These are phyloP conservation scores for Brachyalestes nurse DNA, from an alignment of 2,797 vertebrate species.

Conservation along the genomic window DNA sequence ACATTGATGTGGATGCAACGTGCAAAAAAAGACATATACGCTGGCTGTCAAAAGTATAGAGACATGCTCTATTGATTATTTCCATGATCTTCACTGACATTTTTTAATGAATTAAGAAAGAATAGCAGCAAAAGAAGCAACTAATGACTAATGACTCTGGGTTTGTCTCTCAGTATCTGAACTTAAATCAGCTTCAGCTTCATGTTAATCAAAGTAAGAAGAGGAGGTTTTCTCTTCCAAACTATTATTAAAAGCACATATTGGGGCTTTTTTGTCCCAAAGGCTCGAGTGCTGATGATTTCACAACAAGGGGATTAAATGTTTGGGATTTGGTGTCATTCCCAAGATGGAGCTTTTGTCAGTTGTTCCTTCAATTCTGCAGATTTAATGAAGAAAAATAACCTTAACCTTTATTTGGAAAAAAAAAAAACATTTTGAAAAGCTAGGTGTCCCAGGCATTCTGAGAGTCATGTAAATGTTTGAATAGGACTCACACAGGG, in stretches of 20 bases:
- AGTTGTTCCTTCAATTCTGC: background rate
- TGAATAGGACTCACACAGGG: background rate
- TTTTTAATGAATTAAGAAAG: background rate
- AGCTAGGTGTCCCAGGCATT: background rate
- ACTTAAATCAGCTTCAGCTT: background rate
- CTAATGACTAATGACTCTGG: background rate
- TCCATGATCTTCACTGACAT: too few relatives aligned
- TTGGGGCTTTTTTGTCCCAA: background rate
- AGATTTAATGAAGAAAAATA: background rate
- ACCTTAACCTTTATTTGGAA: too few relatives aligned
- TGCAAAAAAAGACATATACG: too few relatives aligned
- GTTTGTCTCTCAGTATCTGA: background rate
- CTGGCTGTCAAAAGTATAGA: background rate
- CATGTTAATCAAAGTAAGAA: background rate
- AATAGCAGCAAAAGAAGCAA: background rate
- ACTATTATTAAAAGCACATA: background rate
- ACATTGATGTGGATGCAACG: slow-evolving; percentile 6
- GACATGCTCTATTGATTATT: background rate
- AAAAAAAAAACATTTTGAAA: background rate
- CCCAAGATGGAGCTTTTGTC: background rate
- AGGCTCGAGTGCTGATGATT: background rate
- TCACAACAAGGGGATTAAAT: background rate
- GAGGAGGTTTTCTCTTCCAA: background rate
- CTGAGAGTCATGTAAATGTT: too few relatives aligned
- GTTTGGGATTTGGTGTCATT: background rate